Conservation (phyloP, 1,140 invertebrate genomes). For the Bradynema listronoti region DNA sequence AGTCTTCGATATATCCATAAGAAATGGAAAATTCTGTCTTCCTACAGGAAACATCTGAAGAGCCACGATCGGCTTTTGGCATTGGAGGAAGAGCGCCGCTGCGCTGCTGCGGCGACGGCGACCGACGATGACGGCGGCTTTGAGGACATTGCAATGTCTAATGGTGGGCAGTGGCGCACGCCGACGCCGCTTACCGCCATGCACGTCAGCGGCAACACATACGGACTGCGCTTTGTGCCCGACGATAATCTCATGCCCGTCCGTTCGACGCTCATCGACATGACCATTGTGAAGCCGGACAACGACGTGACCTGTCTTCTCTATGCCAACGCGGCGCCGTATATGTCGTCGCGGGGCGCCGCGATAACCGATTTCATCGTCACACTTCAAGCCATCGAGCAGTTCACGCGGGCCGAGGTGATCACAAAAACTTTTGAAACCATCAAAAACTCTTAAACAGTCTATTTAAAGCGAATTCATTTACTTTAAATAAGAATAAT, state of each 20-base stretch:
- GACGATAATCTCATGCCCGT: conserved; percentile 12
- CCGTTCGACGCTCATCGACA: conserved; percentile 18
- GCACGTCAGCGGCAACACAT: too few species aligned
- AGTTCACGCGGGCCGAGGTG: conserved; percentile 18
- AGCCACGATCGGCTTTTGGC: too few species aligned
- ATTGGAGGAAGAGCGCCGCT: too few species aligned
- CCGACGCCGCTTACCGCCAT: too few species aligned
- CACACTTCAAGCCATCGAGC: conserved; percentile 17
- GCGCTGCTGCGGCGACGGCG: too few species aligned
- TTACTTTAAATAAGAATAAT: background rate
- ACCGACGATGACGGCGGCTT: too few species aligned
- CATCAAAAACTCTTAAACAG: background rate
- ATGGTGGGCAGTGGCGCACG: too few species aligned
- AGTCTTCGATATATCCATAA: background rate
- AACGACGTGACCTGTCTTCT: conserved; percentile 24
- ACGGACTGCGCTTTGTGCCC: conserved; percentile 16
- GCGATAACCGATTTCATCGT: conserved; percentile 21
- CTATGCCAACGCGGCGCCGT: conserved; percentile 13
- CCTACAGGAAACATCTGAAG: too few species aligned
- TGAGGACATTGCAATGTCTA: too few species aligned
- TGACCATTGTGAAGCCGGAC: conserved; percentile 20
- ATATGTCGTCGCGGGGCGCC: background rate
- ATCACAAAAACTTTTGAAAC: background rate
- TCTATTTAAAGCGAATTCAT: background rate
- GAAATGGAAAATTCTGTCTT: too few species aligned